phyloP scores from a whole-genome alignment of 2,888 invertebrate species.

The Acanthococcus lagerstroemiae region DNA sequence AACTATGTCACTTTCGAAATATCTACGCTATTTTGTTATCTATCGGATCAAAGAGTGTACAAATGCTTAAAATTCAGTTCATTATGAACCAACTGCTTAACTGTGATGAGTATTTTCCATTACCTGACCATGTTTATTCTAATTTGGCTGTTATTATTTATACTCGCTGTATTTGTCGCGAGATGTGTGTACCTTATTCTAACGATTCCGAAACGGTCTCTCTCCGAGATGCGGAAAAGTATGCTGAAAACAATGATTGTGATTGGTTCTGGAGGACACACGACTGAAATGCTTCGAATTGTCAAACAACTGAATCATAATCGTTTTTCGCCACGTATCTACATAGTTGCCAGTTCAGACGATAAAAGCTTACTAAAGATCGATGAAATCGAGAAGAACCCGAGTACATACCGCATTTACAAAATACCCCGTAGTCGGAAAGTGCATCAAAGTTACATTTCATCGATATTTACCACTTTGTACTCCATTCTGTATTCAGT shows the following conservation, averaged over 20 bases:
- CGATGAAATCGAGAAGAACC: slow-evolving; percentile 40
- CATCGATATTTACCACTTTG: slow-evolving; percentile 68
- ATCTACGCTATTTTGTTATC: too few relatives aligned
- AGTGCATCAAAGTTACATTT: slow-evolving; percentile 75
- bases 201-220: not conserved
- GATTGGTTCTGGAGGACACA: slow-evolving; percentile 82
- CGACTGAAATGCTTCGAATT: slow-evolving; percentile 81
- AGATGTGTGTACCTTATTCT: slow-evolving; percentile 6
- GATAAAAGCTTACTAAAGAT: slow-evolving; percentile 62
- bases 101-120: too few relatives aligned
- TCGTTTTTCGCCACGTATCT: slow-evolving; percentile 62
- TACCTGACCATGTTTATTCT: too few relatives aligned
- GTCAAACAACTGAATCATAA: slow-evolving; percentile 51
- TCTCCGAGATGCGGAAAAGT: not conserved
- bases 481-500: slow-evolving; percentile 58
- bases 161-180: too few relatives aligned
- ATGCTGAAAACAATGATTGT: slow-evolving; percentile 48
- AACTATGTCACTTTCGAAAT: too few relatives aligned
- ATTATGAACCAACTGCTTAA: too few relatives aligned
- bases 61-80: too few relatives aligned
- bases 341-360: slow-evolving; percentile 70
- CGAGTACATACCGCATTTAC: slow-evolving; percentile 44
- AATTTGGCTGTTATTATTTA: too few relatives aligned
- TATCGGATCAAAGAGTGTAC: too few relatives aligned
- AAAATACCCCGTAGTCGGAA: slow-evolving; percentile 73